A percentile compares a stretch with the other conserved stretches of the same genome.
phyloP scores from a whole-genome alignment of 2,113 vertebrate genomes.

The Scomber japonicus region DNA sequence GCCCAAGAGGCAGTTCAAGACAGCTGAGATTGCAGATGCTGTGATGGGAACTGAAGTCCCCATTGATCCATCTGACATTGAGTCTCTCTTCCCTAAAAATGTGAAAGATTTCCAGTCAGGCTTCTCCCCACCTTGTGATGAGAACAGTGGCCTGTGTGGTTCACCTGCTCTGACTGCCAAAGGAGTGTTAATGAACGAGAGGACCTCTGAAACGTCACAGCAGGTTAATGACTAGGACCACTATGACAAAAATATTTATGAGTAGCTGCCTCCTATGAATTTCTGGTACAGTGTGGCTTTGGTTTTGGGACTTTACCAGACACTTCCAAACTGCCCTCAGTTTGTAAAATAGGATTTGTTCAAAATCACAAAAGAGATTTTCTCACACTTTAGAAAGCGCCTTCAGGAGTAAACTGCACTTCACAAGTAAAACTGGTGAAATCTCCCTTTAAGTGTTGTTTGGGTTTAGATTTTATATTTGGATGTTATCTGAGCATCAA shows the following conservation, averaged over 20 bases:
- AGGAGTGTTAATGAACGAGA: conserved; percentile 36
- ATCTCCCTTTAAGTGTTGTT: not conserved
- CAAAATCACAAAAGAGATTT: too few species aligned
- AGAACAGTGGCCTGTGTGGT: conserved; percentile 65
- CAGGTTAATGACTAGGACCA: conserved; percentile 50
- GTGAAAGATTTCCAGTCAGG: conserved; percentile 71
- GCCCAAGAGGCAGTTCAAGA: conserved; percentile 83
- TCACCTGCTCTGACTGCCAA: conserved; percentile 31
- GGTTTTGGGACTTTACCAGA: too few species aligned
- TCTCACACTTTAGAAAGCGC: too few species aligned
- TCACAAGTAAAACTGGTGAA: too few species aligned
- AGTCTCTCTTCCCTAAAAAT: conserved; percentile 88
- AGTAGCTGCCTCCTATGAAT: not conserved
- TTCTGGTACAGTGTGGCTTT: too few species aligned
- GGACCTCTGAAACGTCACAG: conserved; percentile 47
- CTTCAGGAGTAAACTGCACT: too few species aligned
- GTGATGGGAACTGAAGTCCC: conserved; percentile 84
- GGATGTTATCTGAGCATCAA: not conserved
- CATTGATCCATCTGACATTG: conserved; percentile 76
- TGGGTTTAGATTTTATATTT: not conserved
- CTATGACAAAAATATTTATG: not conserved
- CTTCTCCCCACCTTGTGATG: conserved; percentile 70
- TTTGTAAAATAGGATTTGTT: too few species aligned
- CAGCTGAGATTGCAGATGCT: conserved; percentile 87
- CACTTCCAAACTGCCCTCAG: too few species aligned